These are phyloP conservation scores for Tamias sibiricus DNA, from an alignment of 2,113 vertebrate genomes.

Conservation along the genomic window DNA sequence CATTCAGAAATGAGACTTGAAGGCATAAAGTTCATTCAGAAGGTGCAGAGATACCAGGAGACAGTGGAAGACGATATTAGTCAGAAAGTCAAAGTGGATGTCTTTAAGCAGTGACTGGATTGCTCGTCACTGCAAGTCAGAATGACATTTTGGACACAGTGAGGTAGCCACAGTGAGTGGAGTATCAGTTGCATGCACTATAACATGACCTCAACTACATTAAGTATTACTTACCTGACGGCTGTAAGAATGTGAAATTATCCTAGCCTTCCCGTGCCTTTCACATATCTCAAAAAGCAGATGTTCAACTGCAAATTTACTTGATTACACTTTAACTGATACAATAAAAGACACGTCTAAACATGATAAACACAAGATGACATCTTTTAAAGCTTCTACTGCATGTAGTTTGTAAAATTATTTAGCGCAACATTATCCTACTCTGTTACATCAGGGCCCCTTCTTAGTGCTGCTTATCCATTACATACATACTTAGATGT, in stretches of 20 bases:
- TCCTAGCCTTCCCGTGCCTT: background rate
- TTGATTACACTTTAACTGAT: background rate
- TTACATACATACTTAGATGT: background rate
- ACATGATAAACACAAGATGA: background rate
- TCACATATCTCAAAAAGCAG: background rate
- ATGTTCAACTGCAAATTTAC: background rate
- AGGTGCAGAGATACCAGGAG: background rate
- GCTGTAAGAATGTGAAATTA: background rate
- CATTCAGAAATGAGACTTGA: background rate
- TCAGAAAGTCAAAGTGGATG: background rate
- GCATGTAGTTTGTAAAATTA: background rate
- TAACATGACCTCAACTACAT: background rate
- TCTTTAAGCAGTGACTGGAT: background rate
- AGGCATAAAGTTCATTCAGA: background rate
- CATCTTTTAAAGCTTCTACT: background rate
- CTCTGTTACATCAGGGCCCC: background rate
- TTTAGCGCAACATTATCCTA: background rate
- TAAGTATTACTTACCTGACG: background rate
- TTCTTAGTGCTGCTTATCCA: background rate
- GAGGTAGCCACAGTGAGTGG: accelerated
- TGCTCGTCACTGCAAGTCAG: background rate
- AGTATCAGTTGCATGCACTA: background rate
- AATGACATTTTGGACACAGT: background rate
- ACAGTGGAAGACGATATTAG: background rate
- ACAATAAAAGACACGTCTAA: background rate